Base-by-base conservation (phyloP, 2,113 vertebrate genomes). In the Mungos mungo region DNA sequence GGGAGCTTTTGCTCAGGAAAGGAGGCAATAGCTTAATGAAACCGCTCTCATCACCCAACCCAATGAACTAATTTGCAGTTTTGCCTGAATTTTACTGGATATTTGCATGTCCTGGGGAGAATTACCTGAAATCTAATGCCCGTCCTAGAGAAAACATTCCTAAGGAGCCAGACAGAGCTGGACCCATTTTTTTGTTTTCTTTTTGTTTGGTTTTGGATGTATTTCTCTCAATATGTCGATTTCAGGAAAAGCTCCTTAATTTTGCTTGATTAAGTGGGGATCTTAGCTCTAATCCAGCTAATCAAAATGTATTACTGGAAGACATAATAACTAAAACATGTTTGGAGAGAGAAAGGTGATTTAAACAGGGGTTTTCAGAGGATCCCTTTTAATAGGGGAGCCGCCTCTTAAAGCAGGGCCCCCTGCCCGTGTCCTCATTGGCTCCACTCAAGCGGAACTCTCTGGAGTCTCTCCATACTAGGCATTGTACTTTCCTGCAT, bases 1-100 rank as follows among this genome's bases (percentile, higher is more conserved):
- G 68, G 54, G 90, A 87, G 80, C 84, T 84, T 88, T 83, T 0
- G 1, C 86, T 65, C 45, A 94, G 69, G 88, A 97, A 97, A 89
- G 88, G 12, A 27, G 47, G 33, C 50, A 86, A 83, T 57, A 10
- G 57, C 83, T 81, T 95, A 96, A 96, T 14, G 29, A 80, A 90
- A 88, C 7, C 18, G 10, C 54, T 79, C 9, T 96, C 94, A 88
- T 33, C 95, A 92, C 82, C 66, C 54, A 60, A 87, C 69, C 92
- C 87, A 96, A 91, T 65, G 29, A 93, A 54, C 35, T 25, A 23
- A 85, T 25, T 68, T 57, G 77, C 3, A 38, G 38, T 60, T 52
- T 77, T 63, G 33, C 23, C 77, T 93, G 54, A 60, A 27, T 97
- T 80, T 85, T 83, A 33, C 15, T n/a, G 21, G 84, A 50, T 35